These are phyloP conservation scores for Eledone cirrhosa DNA, from an alignment of 2,888 invertebrate species.

Conservation along the genomic window DNA sequence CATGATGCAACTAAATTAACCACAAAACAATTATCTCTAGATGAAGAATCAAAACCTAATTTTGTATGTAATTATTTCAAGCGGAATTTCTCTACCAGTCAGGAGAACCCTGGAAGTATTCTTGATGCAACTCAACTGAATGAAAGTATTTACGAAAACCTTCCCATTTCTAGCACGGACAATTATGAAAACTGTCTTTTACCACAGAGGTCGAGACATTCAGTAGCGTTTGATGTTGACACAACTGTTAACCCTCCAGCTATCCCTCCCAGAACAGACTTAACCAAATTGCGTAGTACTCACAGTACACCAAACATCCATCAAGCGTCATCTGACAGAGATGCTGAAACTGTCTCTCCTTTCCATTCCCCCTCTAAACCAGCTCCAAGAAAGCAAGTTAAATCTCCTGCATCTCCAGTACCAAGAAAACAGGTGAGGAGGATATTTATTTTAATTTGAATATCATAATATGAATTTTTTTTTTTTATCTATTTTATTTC, in stretches of 20 bases:
- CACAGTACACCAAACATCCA: constrained; percentile 25
- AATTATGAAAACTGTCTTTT: constrained; percentile 27
- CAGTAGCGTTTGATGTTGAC: constrained; percentile 21
- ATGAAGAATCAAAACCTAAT: constrained; percentile 18
- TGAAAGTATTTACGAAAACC: constrained; percentile 21
- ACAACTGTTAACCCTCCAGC: constrained; percentile 14
- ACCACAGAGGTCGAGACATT: constrained; percentile 26
- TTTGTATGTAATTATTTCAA: constrained; percentile 11
- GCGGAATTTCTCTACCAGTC: constrained; percentile 7
- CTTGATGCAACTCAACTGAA: not conserved
- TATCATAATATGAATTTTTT: too few relatives aligned
- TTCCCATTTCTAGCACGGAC: constrained; percentile 17
- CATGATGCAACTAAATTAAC: constrained; percentile 19
- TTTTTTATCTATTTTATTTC: too few relatives aligned
- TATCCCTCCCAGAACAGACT: constrained; percentile 24
- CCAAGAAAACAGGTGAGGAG: constrained; percentile 22
- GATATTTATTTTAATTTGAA: not conserved
- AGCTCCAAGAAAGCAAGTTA: constrained; percentile 10
- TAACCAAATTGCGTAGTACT: constrained; percentile 18
- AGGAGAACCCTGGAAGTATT: not conserved
- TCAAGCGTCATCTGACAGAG: constrained; percentile 18
- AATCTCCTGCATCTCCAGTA: constrained; percentile 18
- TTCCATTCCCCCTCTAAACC: constrained; percentile 21
- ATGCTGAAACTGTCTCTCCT: constrained; percentile 17
- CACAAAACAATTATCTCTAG: constrained; percentile 10